phyloP scores from a whole-genome alignment of 2,797 vertebrate species.

The Cyclura pinguis region DNA sequence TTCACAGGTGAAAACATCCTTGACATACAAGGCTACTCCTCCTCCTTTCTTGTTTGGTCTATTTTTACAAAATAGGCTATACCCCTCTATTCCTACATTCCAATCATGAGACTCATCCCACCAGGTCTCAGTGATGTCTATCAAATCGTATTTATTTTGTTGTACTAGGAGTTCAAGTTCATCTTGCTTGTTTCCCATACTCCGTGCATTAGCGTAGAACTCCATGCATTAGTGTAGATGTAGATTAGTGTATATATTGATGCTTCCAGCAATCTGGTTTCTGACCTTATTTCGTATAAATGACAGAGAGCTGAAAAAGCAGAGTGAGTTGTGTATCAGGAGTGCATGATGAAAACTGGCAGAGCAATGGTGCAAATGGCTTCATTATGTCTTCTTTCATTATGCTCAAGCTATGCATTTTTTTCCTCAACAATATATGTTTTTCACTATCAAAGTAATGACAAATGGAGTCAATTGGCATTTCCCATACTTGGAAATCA shows the following conservation, averaged over 20 bases:
- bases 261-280: background rate
- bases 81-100: too few species aligned
- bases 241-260: background rate
- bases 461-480: background rate
- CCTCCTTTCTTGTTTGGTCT: too few species aligned
- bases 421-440: background rate
- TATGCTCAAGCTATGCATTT: conserved; percentile 1
- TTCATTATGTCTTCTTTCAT: background rate
- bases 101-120: too few species aligned
- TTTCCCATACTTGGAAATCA: background rate
- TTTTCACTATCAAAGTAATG: background rate
- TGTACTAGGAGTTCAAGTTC: too few species aligned
- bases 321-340: background rate
- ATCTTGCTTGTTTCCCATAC: too few species aligned
- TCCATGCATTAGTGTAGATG: too few species aligned
- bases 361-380: background rate
- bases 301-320: background rate
- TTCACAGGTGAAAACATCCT: too few species aligned
- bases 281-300: conserved; percentile 1
- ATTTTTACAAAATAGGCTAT: too few species aligned
- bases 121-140: too few species aligned
- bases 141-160: too few species aligned
- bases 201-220: too few species aligned
- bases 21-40: too few species aligned
- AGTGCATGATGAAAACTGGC: background rate